Evolutionary conservation across 1,140 invertebrate genomes (phyloP).

Genomic region (Neodiprion pinetum): DNA sequence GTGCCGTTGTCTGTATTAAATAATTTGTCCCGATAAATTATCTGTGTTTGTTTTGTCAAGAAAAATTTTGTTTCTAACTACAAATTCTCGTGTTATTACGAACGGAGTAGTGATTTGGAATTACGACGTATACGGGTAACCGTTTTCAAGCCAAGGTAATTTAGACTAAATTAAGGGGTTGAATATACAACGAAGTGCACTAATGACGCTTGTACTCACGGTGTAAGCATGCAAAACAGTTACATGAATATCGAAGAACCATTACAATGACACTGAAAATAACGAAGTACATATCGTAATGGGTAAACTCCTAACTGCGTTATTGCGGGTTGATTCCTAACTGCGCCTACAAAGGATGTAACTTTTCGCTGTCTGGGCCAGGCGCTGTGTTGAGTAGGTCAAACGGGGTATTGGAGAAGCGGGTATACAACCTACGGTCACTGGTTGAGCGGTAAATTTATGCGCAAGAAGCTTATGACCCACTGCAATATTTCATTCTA

Average conservation of each 20-base stretch:
- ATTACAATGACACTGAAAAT: not conserved
- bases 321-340: not conserved
- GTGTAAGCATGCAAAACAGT: constrained; percentile 1
- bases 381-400: not conserved
- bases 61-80: no score
- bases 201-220: constrained; percentile 1
- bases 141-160: not conserved
- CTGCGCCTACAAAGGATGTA: not conserved
- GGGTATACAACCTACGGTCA: not conserved
- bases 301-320: not conserved
- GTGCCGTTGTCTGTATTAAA: no score
- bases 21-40: no score
- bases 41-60: no score
- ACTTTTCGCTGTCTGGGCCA: not conserved
- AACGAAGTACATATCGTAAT: not conserved
- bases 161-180: not conserved
- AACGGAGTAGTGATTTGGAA: no score
- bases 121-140: not conserved
- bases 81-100: no score
- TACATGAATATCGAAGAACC: constrained; percentile 14
- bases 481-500: not conserved
- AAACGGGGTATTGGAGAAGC: not conserved
- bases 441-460: not conserved
- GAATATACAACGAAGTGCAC: constrained; percentile 1
- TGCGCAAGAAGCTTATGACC: not conserved